Evolutionary conservation across 1,140 invertebrate species (phyloP), one percentile per base, ranked within the genome.

Genomic region (Halesus radiatus): DNA sequence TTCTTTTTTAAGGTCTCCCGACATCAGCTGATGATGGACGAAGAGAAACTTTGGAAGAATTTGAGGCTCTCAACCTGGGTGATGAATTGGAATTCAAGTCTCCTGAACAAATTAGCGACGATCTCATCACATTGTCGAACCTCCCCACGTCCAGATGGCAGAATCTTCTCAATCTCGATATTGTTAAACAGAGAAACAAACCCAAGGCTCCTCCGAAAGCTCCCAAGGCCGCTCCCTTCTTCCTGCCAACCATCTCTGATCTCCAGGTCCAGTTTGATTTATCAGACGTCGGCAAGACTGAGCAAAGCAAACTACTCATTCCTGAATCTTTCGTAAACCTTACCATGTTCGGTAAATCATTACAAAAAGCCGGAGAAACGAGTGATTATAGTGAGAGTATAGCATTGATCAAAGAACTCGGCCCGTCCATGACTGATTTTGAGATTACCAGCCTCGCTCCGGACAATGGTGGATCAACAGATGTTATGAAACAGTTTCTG

Each of bases 161-260:
- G 70, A 98, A 98, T 90, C 88, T 99, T 3, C 89, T 99, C 0
- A 93, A 98, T 87, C 90, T 99, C 58, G 97, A 99, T 85, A 88
- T 96, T 1, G 95, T 99, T 1, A 97, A 95, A 86, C 93, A 93
- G 81, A 91, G 96, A 81, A 99, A 99, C 87, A 99, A 98, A 86
- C 97, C 98, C 0, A 96, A 94, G 88, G 94, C 95, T 66, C 90
- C 95, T 6, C 90, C 93, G 0, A 97, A 97, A 85, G 91, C 91
- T 1, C 94, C 95, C 0, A 96, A 96, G 89, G 91, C 92, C 26
- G 97, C 97, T 0, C 98, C 98, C 0, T 99, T 99, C 89, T 99
- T 99, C 86, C 87, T 99, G 52, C 97, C 98, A 0, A 98, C 97
- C 0, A 91, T 98, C 75, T 92, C 96, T 0, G 96, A 96, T 2